These are phyloP conservation scores for Linnaemya tessellans DNA, from an alignment of 2,888 invertebrate species.

Conservation along the genomic window DNA sequence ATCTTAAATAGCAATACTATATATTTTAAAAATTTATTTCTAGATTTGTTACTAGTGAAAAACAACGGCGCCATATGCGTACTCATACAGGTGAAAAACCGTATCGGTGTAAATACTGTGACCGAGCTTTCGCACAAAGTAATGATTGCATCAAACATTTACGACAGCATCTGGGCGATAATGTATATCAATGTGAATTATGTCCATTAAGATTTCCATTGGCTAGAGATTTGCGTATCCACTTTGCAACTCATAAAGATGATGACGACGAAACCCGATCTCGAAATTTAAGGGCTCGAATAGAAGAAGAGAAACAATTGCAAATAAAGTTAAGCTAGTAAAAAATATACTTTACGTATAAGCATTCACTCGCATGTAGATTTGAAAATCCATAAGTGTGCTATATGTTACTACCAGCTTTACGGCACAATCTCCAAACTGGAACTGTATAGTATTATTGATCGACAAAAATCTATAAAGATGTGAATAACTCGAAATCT, in stretches of 20 bases:
- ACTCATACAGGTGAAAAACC: constrained; percentile 84
- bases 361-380: neutral
- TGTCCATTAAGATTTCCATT: constrained; percentile 74
- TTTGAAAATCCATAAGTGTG: neutral
- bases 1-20: neutral
- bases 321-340: constrained; percentile 36
- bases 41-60: constrained; percentile 85
- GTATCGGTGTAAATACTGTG: constrained; percentile 74
- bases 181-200: constrained; percentile 84
- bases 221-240: constrained; percentile 68
- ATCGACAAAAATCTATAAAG: no score
- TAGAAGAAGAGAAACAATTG: constrained; percentile 33
- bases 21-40: neutral
- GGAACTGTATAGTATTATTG: no score
- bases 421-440: no score
- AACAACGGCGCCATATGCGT: constrained; percentile 85
- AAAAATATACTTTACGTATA: neutral
- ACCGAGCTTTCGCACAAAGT: constrained; percentile 74
- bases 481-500: no score
- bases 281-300: constrained; percentile 51
- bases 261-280: constrained; percentile 69
- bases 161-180: constrained; percentile 85
- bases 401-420: no score
- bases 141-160: constrained; percentile 81
- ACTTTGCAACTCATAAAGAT: constrained; percentile 72